A percentile compares a stretch with the other conserved stretches of the same genome.
Conservation (phyloP, 2,113 vertebrate genomes). For the Rhinogobius similis region DNA sequence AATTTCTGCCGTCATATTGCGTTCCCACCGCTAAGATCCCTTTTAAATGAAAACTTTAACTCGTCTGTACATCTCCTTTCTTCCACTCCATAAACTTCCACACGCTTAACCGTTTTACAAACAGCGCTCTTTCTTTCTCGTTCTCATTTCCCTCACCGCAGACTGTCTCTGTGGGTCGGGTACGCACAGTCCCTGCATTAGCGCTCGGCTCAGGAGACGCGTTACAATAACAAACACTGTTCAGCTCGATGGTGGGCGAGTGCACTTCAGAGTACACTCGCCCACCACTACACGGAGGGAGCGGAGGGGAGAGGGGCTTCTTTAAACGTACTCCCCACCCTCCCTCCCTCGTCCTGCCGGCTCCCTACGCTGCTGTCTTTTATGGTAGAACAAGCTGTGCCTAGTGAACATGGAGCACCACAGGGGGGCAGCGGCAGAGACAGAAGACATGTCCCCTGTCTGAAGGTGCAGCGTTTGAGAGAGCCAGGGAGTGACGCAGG, state of each 20-base stretch:
- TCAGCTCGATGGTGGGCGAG: constrained; percentile 15
- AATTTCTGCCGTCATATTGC: too few species aligned
- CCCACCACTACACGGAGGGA: constrained; percentile 24
- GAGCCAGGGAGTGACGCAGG: neutral
- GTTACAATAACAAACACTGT: constrained; percentile 37
- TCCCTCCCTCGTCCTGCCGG: constrained; percentile 31
- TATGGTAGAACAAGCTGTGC: constrained; percentile 38
- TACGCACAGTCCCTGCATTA: constrained; percentile 31
- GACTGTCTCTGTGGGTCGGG: constrained; percentile 1
- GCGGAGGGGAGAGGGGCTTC: constrained; percentile 30
- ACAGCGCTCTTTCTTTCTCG: neutral
- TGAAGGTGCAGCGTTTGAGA: neutral
- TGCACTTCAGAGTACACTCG: constrained; percentile 45
- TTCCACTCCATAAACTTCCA: constrained; percentile 24
- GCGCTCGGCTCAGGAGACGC: constrained; percentile 3
- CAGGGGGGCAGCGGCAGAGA: constrained; percentile 10
- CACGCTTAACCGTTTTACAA: constrained; percentile 17
- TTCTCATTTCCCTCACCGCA: neutral
- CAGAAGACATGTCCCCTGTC: constrained; percentile 19
- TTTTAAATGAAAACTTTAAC: too few species aligned
- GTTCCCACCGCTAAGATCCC: too few species aligned
- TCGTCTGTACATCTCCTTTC: neutral
- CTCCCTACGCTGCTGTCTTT: constrained; percentile 27
- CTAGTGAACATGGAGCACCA: constrained; percentile 27
- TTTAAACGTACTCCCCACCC: constrained; percentile 40